Conservation (phyloP, 1,140 invertebrate species). For the Drosophila erecta region DNA sequence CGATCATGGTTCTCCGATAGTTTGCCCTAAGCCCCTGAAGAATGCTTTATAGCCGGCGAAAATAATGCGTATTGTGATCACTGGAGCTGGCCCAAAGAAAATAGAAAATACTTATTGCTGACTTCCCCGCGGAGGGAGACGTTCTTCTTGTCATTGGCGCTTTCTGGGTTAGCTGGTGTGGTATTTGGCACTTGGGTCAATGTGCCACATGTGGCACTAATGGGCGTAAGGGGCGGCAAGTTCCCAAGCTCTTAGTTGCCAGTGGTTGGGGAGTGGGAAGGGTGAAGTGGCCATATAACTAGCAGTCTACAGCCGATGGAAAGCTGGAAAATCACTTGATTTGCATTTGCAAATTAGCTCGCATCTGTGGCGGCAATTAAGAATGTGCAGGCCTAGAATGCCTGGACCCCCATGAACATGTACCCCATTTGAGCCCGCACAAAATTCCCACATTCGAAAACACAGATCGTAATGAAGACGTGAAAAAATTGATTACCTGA, state of each 20-base stretch:
- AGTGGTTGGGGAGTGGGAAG: constrained; percentile 9
- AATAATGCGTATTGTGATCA: constrained; percentile 54
- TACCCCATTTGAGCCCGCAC: constrained; percentile 24
- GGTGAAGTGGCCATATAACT: background rate
- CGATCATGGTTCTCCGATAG: constrained; percentile 25
- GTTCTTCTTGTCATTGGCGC: constrained; percentile 23
- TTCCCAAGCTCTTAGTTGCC: constrained; percentile 16
- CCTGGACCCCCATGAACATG: constrained; percentile 11
- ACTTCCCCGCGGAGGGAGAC: constrained; percentile 7
- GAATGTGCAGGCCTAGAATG: constrained; percentile 16
- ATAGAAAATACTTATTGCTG: constrained; percentile 42
- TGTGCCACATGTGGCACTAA: constrained; percentile 47
- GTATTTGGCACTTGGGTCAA: constrained; percentile 60
- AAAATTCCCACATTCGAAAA: constrained; percentile 57
- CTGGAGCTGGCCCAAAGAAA: constrained; percentile 45
- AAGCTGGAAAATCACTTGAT: constrained; percentile 26
- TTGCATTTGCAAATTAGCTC: constrained; percentile 31
- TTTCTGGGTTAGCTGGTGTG: constrained; percentile 59
- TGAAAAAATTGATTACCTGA: constrained; percentile 60
- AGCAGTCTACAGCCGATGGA: too few species aligned
- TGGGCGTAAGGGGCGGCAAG: constrained; percentile 18
- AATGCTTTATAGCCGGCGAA: constrained; percentile 44
- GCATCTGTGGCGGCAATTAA: constrained; percentile 28
- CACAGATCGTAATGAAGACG: constrained; percentile 29
- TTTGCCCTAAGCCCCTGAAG: constrained; percentile 20